Conservation (phyloP, 2,888 invertebrate species). For the Hirtodrosophila histrioides region DNA sequence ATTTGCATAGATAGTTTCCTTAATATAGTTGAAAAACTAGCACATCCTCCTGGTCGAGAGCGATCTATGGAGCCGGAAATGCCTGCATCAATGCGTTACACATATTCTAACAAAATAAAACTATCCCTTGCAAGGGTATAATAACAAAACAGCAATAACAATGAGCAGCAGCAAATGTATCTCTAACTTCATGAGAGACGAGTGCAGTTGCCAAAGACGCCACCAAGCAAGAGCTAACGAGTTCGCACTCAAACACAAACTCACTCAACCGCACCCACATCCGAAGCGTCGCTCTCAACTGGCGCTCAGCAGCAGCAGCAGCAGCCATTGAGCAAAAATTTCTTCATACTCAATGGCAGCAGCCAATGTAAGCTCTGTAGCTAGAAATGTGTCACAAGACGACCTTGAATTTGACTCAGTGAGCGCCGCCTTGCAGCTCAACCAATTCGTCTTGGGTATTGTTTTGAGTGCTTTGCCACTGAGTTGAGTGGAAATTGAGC, state of each 20-base stretch:
- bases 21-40: too few relatives aligned
- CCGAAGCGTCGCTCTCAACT: slow-evolving; percentile 32
- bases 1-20: too few relatives aligned
- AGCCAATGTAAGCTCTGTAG: slow-evolving; percentile 59
- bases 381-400: slow-evolving; percentile 72
- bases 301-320: slow-evolving; percentile 25
- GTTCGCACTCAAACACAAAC: slow-evolving; percentile 31
- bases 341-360: slow-evolving; percentile 1
- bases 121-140: too few relatives aligned
- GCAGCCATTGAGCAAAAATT: neutral
- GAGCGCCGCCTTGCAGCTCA: slow-evolving; percentile 36
- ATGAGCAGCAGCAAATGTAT: slow-evolving; percentile 5
- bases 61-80: too few relatives aligned
- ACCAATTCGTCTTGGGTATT: slow-evolving; percentile 33
- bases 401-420: slow-evolving; percentile 71
- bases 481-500: slow-evolving; percentile 11
- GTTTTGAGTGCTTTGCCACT: slow-evolving; percentile 8
- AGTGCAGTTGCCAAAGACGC: slow-evolving; percentile 31
- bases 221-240: slow-evolving; percentile 25
- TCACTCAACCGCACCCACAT: slow-evolving; percentile 75
- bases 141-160: slow-evolving; percentile 11
- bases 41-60: too few relatives aligned
- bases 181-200: slow-evolving; percentile 38
- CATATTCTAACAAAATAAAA: too few relatives aligned
- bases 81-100: too few relatives aligned